These are phyloP conservation scores for Toxonevra muliebris DNA, from an alignment of 2,888 invertebrate species.

Conservation along the genomic window DNA sequence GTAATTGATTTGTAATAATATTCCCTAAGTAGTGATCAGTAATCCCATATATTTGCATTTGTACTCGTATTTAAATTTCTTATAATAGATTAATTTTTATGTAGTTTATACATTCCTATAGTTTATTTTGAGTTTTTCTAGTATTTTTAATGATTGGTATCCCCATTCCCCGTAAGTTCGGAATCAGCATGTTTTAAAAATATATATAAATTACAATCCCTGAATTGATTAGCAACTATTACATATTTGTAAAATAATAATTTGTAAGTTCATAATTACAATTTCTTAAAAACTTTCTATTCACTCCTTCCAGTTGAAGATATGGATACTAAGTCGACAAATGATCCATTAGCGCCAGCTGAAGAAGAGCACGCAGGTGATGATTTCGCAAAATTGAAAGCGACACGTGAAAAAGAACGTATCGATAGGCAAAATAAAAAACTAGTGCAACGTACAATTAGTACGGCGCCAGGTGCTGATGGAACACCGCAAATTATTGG, in stretches of 20 bases:
- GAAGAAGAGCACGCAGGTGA: constrained; percentile 66
- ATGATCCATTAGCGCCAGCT: constrained; percentile 45
- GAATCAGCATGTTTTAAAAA: too few relatives aligned
- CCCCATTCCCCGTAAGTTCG: neutral
- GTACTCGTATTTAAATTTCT: neutral
- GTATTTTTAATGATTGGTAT: neutral
- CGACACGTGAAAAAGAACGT: constrained; percentile 76
- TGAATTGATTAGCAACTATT: too few relatives aligned
- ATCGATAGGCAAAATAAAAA: constrained; percentile 71
- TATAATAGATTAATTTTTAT: neutral
- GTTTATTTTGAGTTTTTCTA: neutral
- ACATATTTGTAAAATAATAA: too few relatives aligned
- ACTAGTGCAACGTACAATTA: constrained; percentile 68
- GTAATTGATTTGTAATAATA: too few relatives aligned
- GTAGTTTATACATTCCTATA: neutral
- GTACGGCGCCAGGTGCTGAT: constrained; percentile 57
- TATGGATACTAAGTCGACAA: constrained; percentile 52
- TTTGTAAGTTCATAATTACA: too few relatives aligned
- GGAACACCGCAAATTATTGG: constrained; percentile 10
- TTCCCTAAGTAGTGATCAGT: too few relatives aligned
- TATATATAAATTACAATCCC: too few relatives aligned
- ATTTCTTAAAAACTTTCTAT: neutral
- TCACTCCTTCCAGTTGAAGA: constrained; percentile 53
- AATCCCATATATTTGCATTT: too few relatives aligned
- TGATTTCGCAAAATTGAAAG: constrained; percentile 77